Percentiles rank a stretch among this genome's conserved stretches.
phyloP scores from a whole-genome alignment of 2,797 vertebrate species.

The Anas acuta region DNA sequence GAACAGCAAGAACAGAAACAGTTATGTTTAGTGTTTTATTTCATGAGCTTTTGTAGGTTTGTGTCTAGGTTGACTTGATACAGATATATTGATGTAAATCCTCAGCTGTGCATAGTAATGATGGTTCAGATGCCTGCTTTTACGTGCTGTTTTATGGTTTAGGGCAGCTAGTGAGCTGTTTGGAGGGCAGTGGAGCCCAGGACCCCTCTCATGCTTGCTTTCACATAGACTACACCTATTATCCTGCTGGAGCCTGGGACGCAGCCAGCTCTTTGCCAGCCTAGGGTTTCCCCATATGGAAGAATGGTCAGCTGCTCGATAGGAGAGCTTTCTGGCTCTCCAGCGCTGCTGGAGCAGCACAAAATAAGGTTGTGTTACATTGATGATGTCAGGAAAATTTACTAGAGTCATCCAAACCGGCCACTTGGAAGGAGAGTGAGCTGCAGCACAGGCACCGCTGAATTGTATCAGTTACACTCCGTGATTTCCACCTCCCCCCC shows the following conservation, averaged over 20 bases:
- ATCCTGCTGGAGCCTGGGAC: slow-evolving; percentile 18
- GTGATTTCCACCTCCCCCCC: background rate
- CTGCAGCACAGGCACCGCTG: background rate
- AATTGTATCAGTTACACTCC: background rate
- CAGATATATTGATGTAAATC: background rate
- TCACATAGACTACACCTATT: slow-evolving; percentile 26
- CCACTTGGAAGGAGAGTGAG: background rate
- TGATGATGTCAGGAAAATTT: slow-evolving; percentile 26
- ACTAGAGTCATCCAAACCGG: background rate
- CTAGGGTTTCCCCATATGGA: slow-evolving; percentile 48
- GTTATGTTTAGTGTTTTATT: background rate
- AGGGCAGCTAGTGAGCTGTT: background rate
- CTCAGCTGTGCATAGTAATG: background rate
- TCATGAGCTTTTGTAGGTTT: background rate
- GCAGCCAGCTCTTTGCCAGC: slow-evolving; percentile 43
- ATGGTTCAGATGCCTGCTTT: background rate
- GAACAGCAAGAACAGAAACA: background rate
- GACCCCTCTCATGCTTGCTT: slow-evolving; percentile 17
- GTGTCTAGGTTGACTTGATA: background rate
- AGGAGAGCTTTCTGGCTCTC: background rate
- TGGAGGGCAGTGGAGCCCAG: background rate
- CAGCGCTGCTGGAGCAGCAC: slow-evolving; percentile 23
- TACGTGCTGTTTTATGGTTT: background rate
- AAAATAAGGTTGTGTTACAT: slow-evolving; percentile 27
- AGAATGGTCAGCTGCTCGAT: background rate